Percentiles rank a stretch among this genome's conserved stretches.
These are phyloP conservation scores for Merodon equestris DNA, from an alignment of 2,888 invertebrate species.

Conservation along the genomic window DNA sequence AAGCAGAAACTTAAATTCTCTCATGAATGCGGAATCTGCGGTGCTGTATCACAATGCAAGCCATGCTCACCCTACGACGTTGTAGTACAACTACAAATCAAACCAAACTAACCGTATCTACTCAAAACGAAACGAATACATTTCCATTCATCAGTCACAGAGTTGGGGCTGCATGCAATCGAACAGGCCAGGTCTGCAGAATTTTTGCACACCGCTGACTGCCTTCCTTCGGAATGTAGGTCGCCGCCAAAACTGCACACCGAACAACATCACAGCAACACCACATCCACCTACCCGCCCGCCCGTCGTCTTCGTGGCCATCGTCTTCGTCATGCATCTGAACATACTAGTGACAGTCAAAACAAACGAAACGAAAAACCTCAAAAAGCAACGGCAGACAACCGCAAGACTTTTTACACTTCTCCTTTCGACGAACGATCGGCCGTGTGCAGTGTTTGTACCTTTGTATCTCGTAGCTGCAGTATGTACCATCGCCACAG, in stretches of 20 bases:
- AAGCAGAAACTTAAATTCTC: too few relatives aligned
- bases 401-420: conserved; percentile 55
- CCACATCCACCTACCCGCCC: neutral
- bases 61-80: too few relatives aligned
- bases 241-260: conserved; percentile 63
- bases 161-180: conserved; percentile 24
- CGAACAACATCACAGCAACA: conserved; percentile 27
- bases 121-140: conserved; percentile 29
- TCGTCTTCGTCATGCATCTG: too few relatives aligned
- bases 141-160: conserved; percentile 49
- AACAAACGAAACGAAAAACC: conserved; percentile 27
- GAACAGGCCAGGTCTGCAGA: conserved; percentile 17
- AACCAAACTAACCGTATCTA: conserved; percentile 23
- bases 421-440: conserved; percentile 62
- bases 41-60: too few relatives aligned
- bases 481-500: conserved; percentile 5
- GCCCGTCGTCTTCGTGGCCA: too few relatives aligned
- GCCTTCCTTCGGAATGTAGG: conserved; percentile 61
- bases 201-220: conserved; percentile 2
- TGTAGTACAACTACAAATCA: neutral
- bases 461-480: conserved; percentile 9
- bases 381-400: conserved; percentile 41
- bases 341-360: conserved; percentile 28
- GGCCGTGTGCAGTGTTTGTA: neutral
- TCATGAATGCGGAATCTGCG: too few relatives aligned